Conservation (phyloP, 1,140 invertebrate genomes). For the Drosophila mojavensis region DNA sequence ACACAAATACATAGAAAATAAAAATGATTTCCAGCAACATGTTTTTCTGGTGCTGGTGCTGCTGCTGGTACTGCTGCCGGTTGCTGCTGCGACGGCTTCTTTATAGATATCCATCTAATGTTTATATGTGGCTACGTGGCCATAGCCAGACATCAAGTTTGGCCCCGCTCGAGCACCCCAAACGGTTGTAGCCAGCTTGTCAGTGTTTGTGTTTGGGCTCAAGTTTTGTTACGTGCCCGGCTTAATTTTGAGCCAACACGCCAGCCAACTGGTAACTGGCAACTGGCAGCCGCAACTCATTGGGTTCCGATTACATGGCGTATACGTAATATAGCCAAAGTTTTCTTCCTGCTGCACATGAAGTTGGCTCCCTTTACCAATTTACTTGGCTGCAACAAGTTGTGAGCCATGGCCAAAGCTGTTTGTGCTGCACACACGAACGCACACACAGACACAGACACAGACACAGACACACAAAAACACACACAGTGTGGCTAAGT, state of each 20-base stretch:
- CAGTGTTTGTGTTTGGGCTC: slow-evolving; percentile 39
- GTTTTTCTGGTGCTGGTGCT: slow-evolving; percentile 14
- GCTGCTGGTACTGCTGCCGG: neutral
- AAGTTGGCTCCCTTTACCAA: slow-evolving; percentile 8
- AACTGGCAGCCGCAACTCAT: slow-evolving; percentile 42
- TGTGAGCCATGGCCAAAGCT: slow-evolving; percentile 21
- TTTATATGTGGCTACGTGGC: slow-evolving; percentile 50
- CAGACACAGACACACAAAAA: neutral
- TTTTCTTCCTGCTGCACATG: slow-evolving; percentile 37
- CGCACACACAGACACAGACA: neutral
- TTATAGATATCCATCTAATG: slow-evolving; percentile 49
- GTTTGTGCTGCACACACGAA: slow-evolving; percentile 3
- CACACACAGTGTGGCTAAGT: slow-evolving; percentile 3
- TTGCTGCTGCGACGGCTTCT: slow-evolving; percentile 1
- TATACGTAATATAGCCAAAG: slow-evolving; percentile 52
- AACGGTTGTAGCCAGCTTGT: slow-evolving; percentile 7
- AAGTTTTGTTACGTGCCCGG: slow-evolving; percentile 71
- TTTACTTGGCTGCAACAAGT: slow-evolving; percentile 63
- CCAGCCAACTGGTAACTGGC: slow-evolving; percentile 25
- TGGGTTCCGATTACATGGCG: slow-evolving; percentile 61
- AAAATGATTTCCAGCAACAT: slow-evolving; percentile 50
- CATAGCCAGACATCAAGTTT: too few species aligned
- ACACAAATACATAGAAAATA: slow-evolving; percentile 17
- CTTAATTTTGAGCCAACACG: slow-evolving; percentile 59
- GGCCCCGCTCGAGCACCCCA: neutral